Evolutionary conservation across 2,888 invertebrate genomes (phyloP).

Genomic region (Thymelicus acteon): DNA sequence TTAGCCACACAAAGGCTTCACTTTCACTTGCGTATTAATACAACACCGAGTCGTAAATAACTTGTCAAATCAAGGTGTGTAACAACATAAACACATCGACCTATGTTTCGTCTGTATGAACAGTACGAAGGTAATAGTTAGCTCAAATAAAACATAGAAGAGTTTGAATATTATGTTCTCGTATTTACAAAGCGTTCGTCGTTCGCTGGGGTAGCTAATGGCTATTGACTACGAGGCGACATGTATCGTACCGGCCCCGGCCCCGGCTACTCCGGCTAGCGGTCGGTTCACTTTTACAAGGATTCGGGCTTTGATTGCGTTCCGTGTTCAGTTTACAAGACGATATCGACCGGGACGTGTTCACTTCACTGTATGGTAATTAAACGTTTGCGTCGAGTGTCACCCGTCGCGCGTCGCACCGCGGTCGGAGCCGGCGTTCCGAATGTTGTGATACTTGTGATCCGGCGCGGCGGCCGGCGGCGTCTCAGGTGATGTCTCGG

Average conservation of each 20-base stretch:
- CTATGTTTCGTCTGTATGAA: background rate
- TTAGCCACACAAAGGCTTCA: too few species aligned
- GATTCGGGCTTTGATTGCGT: conserved; percentile 52
- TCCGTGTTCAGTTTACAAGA: conserved; percentile 48
- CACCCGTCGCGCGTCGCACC: background rate
- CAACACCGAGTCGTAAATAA: too few species aligned
- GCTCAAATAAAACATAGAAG: background rate
- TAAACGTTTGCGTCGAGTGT: conserved; percentile 2
- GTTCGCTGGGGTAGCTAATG: background rate
- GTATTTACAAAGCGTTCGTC: conserved; percentile 14
- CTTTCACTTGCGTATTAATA: too few species aligned
- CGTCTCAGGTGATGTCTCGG: conserved; percentile 43
- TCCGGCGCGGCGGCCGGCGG: too few species aligned
- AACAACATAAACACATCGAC: too few species aligned
- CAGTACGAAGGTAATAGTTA: background rate
- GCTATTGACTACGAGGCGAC: background rate
- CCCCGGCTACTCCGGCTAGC: background rate
- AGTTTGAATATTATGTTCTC: conserved; percentile 24
- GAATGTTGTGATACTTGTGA: conserved; percentile 33
- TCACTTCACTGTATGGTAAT: conserved; percentile 18
- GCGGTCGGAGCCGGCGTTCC: conserved; percentile 19
- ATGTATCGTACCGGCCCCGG: too few species aligned
- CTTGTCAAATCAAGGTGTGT: too few species aligned
- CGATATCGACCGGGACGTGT: conserved; percentile 42
- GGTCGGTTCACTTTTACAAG: conserved; percentile 42